phyloP scores from a whole-genome alignment of 2,113 vertebrate species.

The Alethe castanea region DNA sequence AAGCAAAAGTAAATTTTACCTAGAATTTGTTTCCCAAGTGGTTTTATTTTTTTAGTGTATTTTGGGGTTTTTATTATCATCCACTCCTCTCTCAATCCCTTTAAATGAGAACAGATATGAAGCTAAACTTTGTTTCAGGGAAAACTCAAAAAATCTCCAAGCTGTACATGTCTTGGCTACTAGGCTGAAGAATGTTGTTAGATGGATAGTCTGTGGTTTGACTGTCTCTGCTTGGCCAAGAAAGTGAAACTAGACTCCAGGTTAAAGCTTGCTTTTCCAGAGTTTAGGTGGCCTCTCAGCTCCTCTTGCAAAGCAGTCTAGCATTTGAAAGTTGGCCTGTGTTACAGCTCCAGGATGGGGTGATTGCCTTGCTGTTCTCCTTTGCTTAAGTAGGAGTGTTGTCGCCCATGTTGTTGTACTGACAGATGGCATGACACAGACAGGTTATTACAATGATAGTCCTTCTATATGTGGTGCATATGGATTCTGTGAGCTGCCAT shows the following conservation, averaged over 20 bases:
- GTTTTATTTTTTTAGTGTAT: neutral
- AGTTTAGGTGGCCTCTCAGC: neutral
- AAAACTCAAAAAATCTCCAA: neutral
- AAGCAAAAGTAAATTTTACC: neutral
- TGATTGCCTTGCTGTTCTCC: neutral
- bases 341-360: neutral
- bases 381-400: neutral
- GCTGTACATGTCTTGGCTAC: neutral
- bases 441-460: conserved; percentile 38
- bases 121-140: neutral
- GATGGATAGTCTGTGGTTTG: neutral
- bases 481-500: conserved; percentile 41
- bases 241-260: neutral
- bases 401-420: neutral
- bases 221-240: neutral
- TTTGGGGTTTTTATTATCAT: neutral
- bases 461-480: neutral
- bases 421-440: conserved; percentile 44
- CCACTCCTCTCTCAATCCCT: neutral
- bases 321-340: neutral
- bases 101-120: neutral
- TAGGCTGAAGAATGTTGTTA: neutral
- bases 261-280: neutral
- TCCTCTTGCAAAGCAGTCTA: neutral
- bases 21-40: neutral